Conservation (phyloP, 2,888 invertebrate species). For the Phorcus lineatus region DNA sequence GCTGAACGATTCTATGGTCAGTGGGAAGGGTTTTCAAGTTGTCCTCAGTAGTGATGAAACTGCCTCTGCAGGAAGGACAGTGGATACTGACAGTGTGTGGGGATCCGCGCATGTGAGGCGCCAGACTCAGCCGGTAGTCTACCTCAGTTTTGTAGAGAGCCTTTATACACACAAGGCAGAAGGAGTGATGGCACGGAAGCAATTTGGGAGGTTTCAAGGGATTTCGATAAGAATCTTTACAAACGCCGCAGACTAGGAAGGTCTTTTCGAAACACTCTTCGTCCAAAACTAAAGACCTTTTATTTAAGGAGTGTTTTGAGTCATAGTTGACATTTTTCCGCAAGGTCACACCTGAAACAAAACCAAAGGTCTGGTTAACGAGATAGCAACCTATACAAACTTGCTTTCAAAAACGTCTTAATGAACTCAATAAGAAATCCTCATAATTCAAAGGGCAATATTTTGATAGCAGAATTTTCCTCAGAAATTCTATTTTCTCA, state of each 20-base stretch:
- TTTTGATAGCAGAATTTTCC: too few relatives aligned
- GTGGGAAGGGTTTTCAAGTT: slow-evolving; percentile 58
- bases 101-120: slow-evolving; percentile 43
- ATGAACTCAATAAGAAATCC: too few relatives aligned
- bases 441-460: too few relatives aligned
- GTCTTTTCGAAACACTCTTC: slow-evolving; percentile 62
- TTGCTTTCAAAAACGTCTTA: too few relatives aligned
- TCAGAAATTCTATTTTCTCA: too few relatives aligned
- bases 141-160: slow-evolving; percentile 54
- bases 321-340: slow-evolving; percentile 29
- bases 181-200: slow-evolving; percentile 67
- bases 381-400: too few relatives aligned
- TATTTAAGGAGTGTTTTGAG: slow-evolving; percentile 37
- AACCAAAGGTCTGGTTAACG: not conserved
- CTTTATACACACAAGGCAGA: slow-evolving; percentile 58
- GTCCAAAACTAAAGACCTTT: slow-evolving; percentile 61
- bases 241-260: slow-evolving; percentile 63
- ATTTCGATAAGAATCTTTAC: slow-evolving; percentile 56
- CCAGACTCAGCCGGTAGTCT: slow-evolving; percentile 52
- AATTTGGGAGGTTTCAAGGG: slow-evolving; percentile 53
- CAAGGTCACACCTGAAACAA: slow-evolving; percentile 13
- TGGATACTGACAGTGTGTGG: slow-evolving; percentile 56
- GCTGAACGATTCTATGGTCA: slow-evolving; percentile 66
- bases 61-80: slow-evolving; percentile 59
- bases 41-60: slow-evolving; percentile 61